Base-by-base conservation (phyloP, 2,888 invertebrate genomes). In the Andrena bicolor region DNA sequence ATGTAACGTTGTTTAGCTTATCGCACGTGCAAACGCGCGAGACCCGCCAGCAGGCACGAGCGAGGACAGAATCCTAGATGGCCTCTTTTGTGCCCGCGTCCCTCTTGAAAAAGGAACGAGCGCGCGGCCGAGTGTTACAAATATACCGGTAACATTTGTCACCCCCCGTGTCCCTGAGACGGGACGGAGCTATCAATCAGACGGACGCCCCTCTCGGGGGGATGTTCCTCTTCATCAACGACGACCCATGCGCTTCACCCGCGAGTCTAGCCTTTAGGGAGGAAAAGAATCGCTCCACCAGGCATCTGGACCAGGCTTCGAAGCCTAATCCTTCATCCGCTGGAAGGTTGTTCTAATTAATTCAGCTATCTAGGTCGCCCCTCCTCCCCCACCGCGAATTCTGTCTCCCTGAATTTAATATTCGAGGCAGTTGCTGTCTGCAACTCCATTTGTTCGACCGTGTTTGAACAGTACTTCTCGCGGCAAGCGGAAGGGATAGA, bases 1-100 rank as follows among this genome's bases (percentile, higher is more conserved):
- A 49, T 58, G 68, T 69, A 53, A 68, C 77, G 56, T 20, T 69
- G 77, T 83, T 82, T 75, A 83, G 82, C 53, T 61, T 63, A 77
- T 77, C 76, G 77, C 66, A 13, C 60, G 78, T 63, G 69, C 68
- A 82, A 83, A 82, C 74, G 61, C 28, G 60, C 26, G 69, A 58
- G 60, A 28, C 51, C 23, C 28, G 56, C 82, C 74, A 51, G 64
- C 53, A 77, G 82, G 75, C 80, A 82, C 32, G 23, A 41, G 48
- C 72, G 56, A 70, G 61, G 63, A 35, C 58, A 10, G 49, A 70
- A 51, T 53, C 76, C 56, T 64, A 56, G 70, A 70, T 53, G 58
- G 23, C 4, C 49, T 5, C n/a, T 65, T 61, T 70, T 48, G 51
- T 58, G 41, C 26, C 28, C 2, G 10, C 1, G 41, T 13, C 26